phyloP scores from a whole-genome alignment of 2,113 vertebrate genomes.

The Planiliza haematocheilus region DNA sequence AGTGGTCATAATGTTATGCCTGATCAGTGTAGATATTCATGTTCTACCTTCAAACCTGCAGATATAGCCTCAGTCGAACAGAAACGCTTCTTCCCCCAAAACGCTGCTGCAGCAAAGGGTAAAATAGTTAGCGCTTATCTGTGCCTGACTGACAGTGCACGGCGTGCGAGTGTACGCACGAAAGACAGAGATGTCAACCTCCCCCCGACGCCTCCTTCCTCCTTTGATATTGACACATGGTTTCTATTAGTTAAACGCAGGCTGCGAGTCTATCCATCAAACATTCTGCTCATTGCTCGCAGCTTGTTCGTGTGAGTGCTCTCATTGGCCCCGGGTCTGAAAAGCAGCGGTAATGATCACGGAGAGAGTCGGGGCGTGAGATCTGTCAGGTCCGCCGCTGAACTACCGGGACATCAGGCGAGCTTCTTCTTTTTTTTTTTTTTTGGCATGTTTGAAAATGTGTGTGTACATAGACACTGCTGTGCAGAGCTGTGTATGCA shows the following conservation, averaged over 20 bases:
- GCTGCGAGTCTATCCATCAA: conserved; percentile 14
- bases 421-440: conserved; percentile 37
- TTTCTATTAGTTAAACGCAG: conserved; percentile 37
- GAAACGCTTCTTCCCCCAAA: too few relatives aligned
- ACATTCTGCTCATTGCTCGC: conserved; percentile 12
- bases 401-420: conserved; percentile 32
- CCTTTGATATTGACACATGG: conserved; percentile 34
- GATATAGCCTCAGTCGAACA: too few relatives aligned
- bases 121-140: not conserved
- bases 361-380: conserved; percentile 45
- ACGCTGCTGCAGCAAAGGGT: not conserved
- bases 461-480: conserved; percentile 19
- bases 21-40: not conserved
- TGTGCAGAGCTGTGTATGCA: conserved; percentile 15
- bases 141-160: not conserved
- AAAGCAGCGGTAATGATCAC: conserved; percentile 51
- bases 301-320: conserved; percentile 29
- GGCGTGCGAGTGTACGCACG: conserved; percentile 4
- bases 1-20: too few relatives aligned
- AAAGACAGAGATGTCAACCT: conserved; percentile 10
- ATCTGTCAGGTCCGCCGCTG: conserved; percentile 29
- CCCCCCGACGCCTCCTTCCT: not conserved
- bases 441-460: conserved; percentile 36
- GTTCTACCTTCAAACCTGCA: not conserved
- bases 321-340: conserved; percentile 20